phyloP scores from a whole-genome alignment of 2,113 vertebrate genomes.

The Nansenia antarctica region DNA sequence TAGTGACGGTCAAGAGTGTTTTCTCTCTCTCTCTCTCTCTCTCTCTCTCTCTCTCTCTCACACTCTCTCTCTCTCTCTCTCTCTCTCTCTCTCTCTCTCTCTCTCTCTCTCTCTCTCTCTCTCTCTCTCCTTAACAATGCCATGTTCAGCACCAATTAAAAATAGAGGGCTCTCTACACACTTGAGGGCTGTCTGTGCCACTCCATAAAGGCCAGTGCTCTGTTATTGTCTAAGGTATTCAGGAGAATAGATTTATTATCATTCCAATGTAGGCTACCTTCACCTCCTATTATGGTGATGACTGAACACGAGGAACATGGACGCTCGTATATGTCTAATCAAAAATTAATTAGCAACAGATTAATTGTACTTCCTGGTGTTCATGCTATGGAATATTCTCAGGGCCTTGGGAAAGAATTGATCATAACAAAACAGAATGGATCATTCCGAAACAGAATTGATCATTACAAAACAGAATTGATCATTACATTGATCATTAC shows the following conservation, averaged over 20 bases:
- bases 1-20: constrained; percentile 48
- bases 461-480: too few species aligned
- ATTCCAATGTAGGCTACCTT: constrained; percentile 68
- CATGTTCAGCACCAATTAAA: constrained; percentile 72
- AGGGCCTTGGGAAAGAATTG: background rate
- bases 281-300: constrained; percentile 65
- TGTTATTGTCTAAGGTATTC: constrained; percentile 61
- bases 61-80: background rate
- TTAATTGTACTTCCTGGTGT: constrained; percentile 28
- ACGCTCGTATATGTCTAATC: constrained; percentile 26
- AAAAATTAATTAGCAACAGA: constrained; percentile 63
- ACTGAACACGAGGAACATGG: constrained; percentile 47
- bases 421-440: too few species aligned
- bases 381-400: constrained; percentile 23
- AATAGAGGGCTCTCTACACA: constrained; percentile 56
- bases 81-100: constrained; percentile 12
- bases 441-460: too few species aligned
- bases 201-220: constrained; percentile 64
- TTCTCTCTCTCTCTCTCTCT: constrained; percentile 20
- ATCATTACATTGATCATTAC: too few species aligned
- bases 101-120: constrained; percentile 5
- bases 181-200: constrained; percentile 51
- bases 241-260: constrained; percentile 69
- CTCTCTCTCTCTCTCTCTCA: constrained; percentile 12
- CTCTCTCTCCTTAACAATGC: constrained; percentile 51